These are phyloP conservation scores for cattle (Bos taurus) DNA, from an alignment of 2,113 vertebrate genomes.

Conservation along the genomic window ARS-UCD2.0 NC_037345.1:57584501-57585000, in stretches of 20 bases:
- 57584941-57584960: not conserved
- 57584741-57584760: not conserved
- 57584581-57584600: not conserved
- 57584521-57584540: not conserved
- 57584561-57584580: not conserved
- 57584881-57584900: not conserved
- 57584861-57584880: not conserved
- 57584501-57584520: fast-evolving
- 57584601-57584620: not conserved
- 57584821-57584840: not conserved
- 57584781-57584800: not conserved
- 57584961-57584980: too few species aligned
- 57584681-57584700: not conserved
- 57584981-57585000: too few species aligned
- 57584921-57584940: not conserved
- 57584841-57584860: not conserved
- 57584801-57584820: not conserved
- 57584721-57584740: not conserved
- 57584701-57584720: not conserved
- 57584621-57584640: not conserved
- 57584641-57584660: not conserved
- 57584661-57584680: not conserved
- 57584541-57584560: not conserved
- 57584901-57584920: not conserved
- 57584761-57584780: not conserved